Evolutionary conservation across 2,797 vertebrate genomes (phyloP).

Genomic region (Chaetophractus vellerosus): DNA sequence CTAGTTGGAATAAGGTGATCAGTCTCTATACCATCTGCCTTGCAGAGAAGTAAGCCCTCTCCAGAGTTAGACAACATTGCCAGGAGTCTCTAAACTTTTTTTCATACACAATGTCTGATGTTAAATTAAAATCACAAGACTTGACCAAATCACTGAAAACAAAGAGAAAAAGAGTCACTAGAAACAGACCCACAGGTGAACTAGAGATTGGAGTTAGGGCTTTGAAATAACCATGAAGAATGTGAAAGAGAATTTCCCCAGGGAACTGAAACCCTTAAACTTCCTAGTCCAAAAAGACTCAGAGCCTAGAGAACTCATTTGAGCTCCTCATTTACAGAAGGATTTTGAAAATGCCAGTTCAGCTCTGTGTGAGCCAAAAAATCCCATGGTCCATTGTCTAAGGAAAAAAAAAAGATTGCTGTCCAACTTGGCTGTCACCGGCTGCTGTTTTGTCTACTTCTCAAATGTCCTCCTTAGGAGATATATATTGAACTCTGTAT

Average conservation of each 20-base stretch:
- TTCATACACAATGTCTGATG: not conserved
- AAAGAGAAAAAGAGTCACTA: not conserved
- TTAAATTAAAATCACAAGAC: constrained; percentile 29
- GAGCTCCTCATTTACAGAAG: not conserved
- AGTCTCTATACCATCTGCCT: not conserved
- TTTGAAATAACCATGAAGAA: not conserved
- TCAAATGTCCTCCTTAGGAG: constrained; percentile 32
- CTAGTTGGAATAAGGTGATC: not conserved
- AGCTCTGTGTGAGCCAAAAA: not conserved
- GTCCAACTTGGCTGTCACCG: not conserved
- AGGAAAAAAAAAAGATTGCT: not conserved
- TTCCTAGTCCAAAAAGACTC: not conserved
- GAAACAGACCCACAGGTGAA: constrained; percentile 17
- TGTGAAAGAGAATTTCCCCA: not conserved
- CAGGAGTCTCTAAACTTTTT: not conserved
- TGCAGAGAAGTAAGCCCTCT: not conserved
- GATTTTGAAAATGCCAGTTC: not conserved
- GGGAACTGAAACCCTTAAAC: not conserved
- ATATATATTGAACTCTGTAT: not conserved
- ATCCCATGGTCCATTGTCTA: not conserved
- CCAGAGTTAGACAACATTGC: not conserved
- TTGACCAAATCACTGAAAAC: constrained; percentile 46
- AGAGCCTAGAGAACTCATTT: not conserved
- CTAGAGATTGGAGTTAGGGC: not conserved
- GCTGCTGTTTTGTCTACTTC: not conserved